phyloP scores from a whole-genome alignment of 2,888 invertebrate genomes.

The Lochmaea crataegi region DNA sequence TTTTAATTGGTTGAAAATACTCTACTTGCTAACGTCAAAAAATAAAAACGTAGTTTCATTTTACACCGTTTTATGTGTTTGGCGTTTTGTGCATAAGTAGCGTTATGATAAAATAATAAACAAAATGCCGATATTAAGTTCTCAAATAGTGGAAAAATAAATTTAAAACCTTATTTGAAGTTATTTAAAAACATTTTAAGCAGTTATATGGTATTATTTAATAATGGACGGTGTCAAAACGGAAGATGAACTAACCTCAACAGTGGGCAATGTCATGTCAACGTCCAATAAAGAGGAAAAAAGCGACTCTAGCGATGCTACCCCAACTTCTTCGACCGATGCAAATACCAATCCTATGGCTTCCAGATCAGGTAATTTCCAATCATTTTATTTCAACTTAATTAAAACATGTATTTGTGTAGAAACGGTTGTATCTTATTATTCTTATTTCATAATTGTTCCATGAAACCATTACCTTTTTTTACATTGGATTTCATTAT shows the following conservation, averaged over 20 bases:
- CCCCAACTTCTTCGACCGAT: slow-evolving; percentile 62
- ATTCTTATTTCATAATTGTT: slow-evolving; percentile 16
- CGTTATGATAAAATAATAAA: slow-evolving; percentile 32
- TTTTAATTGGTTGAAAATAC: slow-evolving; percentile 21
- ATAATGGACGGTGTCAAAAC: slow-evolving; percentile 36
- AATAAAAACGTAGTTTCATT: slow-evolving; percentile 23
- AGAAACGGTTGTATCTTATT: slow-evolving; percentile 2
- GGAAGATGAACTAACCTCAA: slow-evolving; percentile 59
- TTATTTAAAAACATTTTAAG: not conserved
- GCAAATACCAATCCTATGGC: slow-evolving; percentile 51
- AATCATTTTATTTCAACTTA: not conserved
- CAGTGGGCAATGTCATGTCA: slow-evolving; percentile 58
- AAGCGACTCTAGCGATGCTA: slow-evolving; percentile 58
- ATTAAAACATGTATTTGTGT: not conserved
- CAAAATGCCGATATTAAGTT: slow-evolving; percentile 27
- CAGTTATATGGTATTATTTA: slow-evolving; percentile 19
- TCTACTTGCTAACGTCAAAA: slow-evolving; percentile 14
- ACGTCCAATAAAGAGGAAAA: slow-evolving; percentile 56
- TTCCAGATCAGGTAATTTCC: slow-evolving; percentile 47
- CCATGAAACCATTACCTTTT: not conserved
- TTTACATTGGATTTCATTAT: not conserved
- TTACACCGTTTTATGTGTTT: slow-evolving; percentile 23
- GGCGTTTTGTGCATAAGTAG: slow-evolving; percentile 28
- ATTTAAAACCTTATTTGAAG: not conserved
- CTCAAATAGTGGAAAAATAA: slow-evolving; percentile 19